These are phyloP conservation scores for Chymomyza fuscimana DNA, from an alignment of 2,888 invertebrate species.

Conservation along the genomic window DNA sequence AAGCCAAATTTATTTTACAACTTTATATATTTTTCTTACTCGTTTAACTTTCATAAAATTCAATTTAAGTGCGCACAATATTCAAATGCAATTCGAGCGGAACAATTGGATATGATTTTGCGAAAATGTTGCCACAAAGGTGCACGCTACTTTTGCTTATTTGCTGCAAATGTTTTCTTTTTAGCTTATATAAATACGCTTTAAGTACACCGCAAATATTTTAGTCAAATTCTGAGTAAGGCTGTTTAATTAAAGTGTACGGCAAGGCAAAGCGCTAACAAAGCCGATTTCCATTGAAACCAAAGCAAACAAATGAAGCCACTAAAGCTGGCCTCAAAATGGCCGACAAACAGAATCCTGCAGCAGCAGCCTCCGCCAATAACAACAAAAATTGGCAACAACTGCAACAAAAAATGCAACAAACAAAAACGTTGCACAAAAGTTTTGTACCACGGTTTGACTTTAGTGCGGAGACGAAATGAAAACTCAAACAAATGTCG, in stretches of 20 bases:
- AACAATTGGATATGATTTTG: slow-evolving; percentile 41
- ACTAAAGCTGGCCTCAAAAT: slow-evolving; percentile 4
- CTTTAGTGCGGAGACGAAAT: slow-evolving; percentile 16
- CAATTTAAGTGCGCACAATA: slow-evolving; percentile 54
- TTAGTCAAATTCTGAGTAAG: background rate
- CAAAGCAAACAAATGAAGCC: slow-evolving; percentile 13
- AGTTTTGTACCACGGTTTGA: slow-evolving; percentile 4
- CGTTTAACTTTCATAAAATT: slow-evolving; percentile 45
- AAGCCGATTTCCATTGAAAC: slow-evolving; percentile 8
- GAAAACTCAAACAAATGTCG: slow-evolving; percentile 17
- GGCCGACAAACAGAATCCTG: slow-evolving; percentile 3
- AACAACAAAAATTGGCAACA: background rate
- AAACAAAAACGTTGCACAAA: slow-evolving; percentile 4
- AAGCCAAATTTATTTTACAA: background rate
- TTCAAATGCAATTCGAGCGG: slow-evolving; percentile 46
- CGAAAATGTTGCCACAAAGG: background rate
- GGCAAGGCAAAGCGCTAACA: background rate
- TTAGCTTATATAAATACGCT: background rate
- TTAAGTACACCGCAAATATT: background rate
- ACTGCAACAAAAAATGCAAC: background rate
- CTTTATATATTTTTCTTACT: background rate
- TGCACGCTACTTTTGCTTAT: background rate
- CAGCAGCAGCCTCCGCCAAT: background rate
- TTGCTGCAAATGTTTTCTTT: background rate
- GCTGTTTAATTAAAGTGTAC: slow-evolving; percentile 1